Evolutionary conservation across 2,888 invertebrate genomes (phyloP), one percentile per base, ranked within the genome.

Genomic region (Habroteleia sp.): DNA sequence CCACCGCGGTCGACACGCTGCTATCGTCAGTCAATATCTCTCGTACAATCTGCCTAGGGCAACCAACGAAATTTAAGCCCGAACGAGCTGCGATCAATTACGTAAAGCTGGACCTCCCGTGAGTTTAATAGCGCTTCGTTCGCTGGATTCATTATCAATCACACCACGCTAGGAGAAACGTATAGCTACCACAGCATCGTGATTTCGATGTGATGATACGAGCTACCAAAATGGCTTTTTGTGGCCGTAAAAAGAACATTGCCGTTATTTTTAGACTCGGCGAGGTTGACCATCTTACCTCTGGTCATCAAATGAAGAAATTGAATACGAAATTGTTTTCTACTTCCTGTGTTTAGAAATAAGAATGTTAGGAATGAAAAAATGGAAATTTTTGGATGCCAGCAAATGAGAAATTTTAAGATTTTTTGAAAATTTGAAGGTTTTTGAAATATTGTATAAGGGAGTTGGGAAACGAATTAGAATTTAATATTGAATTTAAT

Each of bases 131-230:
- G 78, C 69, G 46, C 48, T 10, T 56, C 73, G 72, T 65, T 46
- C 78, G 52, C 60, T 14, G 14, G 71, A 69, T 76, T 73, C 76
- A 77, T 81, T 82, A 83, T 82, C 80, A 80, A 81, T 82, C 83
- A 74, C 75, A 56, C 48, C 11, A 50, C 33, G 23, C 60, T 27
- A 16, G 16, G 29, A 52, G 44, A 13, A 8, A 41, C 39, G 23
- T 10, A 6, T 23, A 25, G 52, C 74, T 77, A 63, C 74, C 17
- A 33, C 62, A 31, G 31, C 58, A 33, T 50, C 35, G 54, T 33
- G 46, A 46, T 46, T 63, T 63, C 23, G 25, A 52, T 44, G 3
- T 5, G 5, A 2, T n/a, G 16, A 44, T 37, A 46, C 39, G 39
- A 16, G 6, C 31, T n/a, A 1, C 41, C 31, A 42, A 63, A 31